Conservation (phyloP, 2,888 invertebrate genomes). For the Andrena bicolor region DNA sequence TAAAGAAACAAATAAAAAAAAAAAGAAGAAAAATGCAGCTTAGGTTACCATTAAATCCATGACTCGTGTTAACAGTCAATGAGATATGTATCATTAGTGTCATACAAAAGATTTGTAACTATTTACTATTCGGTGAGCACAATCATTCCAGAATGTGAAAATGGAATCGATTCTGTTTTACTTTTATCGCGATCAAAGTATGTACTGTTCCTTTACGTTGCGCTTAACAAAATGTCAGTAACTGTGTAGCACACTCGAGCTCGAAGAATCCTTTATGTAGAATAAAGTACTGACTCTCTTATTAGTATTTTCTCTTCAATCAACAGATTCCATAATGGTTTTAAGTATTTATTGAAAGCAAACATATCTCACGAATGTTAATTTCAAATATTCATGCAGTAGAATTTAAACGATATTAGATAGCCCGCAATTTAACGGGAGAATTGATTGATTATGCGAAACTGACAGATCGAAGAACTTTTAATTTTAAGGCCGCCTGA, state of each 20-base stretch:
- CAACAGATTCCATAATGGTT: slow-evolving; percentile 13
- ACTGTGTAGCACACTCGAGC: slow-evolving; percentile 20
- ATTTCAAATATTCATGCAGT: slow-evolving; percentile 29
- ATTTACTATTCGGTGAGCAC: slow-evolving; percentile 26
- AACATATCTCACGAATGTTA: slow-evolving; percentile 57
- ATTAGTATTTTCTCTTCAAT: slow-evolving; percentile 1
- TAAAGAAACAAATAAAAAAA: slow-evolving; percentile 32
- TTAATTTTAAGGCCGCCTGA: slow-evolving; percentile 33
- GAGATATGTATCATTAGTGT: slow-evolving; percentile 49
- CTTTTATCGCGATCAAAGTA: slow-evolving; percentile 13
- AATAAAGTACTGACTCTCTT: neutral
- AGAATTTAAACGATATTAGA: neutral
- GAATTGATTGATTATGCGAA: slow-evolving; percentile 8
- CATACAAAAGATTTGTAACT: slow-evolving; percentile 29
- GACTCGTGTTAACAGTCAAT: slow-evolving; percentile 48
- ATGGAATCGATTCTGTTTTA: slow-evolving; percentile 22
- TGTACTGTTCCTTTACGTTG: slow-evolving; percentile 5
- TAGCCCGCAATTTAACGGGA: neutral
- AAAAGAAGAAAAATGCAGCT: slow-evolving; percentile 45
- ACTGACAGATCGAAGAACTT: slow-evolving; percentile 26
- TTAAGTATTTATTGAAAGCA: slow-evolving; percentile 25
- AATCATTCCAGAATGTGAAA: slow-evolving; percentile 40
- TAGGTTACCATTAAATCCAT: slow-evolving; percentile 49
- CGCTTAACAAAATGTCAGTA: slow-evolving; percentile 19
- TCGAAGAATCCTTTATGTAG: slow-evolving; percentile 4